A percentile compares a stretch with the other conserved stretches of the same genome.
phyloP scores from a whole-genome alignment of 35 echinoderm and acorn worm genomes.

The Hemicentrotus pulcherrimus region DNA sequence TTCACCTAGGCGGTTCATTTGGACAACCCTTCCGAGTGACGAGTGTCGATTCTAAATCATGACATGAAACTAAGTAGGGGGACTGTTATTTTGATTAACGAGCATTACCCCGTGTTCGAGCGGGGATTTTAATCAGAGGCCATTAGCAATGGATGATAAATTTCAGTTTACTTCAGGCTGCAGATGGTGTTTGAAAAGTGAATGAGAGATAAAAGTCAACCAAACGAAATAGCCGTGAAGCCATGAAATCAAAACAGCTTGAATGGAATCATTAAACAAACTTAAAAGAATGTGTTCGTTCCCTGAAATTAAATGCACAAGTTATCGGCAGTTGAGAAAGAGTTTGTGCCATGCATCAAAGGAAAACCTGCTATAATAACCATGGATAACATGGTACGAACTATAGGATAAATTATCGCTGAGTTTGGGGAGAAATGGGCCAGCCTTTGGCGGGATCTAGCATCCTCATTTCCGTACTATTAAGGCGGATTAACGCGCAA shows the following conservation, averaged over 20 bases:
- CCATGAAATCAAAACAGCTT: neutral
- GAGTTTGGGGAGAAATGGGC: too few species aligned
- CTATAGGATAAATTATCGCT: too few species aligned
- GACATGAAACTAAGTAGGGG: neutral
- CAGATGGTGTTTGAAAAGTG: neutral
- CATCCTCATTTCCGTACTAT: too few species aligned
- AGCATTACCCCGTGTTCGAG: neutral
- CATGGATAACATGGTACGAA: too few species aligned
- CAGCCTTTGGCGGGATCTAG: too few species aligned
- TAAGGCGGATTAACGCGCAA: too few species aligned
- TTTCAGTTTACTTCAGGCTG: neutral
- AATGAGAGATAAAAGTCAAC: neutral
- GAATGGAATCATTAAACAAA: too few species aligned
- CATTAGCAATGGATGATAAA: slow-evolving; percentile 6
- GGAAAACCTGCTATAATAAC: too few species aligned
- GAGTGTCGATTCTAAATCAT: neutral
- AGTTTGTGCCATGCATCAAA: too few species aligned
- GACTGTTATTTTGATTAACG: slow-evolving; percentile 19
- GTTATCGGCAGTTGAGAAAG: too few species aligned
- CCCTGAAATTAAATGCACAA: too few species aligned
- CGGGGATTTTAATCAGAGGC: slow-evolving; percentile 1
- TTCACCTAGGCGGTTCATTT: neutral
- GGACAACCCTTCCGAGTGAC: neutral
- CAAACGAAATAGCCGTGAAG: neutral
- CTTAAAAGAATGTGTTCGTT: too few species aligned